Evolutionary conservation across 2,888 invertebrate genomes (phyloP).

Genomic region (Limnephilus lunatus): DNA sequence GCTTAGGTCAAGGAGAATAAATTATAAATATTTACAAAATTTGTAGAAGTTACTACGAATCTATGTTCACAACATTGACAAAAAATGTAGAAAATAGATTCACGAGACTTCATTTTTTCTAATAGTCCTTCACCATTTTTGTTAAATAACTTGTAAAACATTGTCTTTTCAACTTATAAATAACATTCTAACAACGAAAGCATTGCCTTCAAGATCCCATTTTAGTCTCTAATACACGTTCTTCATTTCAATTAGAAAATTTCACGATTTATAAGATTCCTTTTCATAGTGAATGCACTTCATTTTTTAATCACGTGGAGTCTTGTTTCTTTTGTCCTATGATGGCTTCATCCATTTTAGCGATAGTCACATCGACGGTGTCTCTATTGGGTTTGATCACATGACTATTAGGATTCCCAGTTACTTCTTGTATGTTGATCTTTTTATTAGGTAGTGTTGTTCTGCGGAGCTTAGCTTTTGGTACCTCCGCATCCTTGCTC

Average conservation of each 20-base stretch:
- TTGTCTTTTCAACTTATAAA: background rate
- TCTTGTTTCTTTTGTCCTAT: conserved; percentile 68
- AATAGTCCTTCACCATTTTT: conserved; percentile 11
- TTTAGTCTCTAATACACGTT: background rate
- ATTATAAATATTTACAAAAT: conserved; percentile 17
- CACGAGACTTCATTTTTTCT: conserved; percentile 4
- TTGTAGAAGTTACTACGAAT: background rate
- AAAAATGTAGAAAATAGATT: conserved; percentile 8
- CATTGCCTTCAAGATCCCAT: background rate
- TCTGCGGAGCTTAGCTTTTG: background rate
- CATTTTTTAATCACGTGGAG: conserved; percentile 45
- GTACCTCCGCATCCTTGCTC: conserved; percentile 27
- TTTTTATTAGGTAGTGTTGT: background rate
- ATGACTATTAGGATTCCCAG: background rate
- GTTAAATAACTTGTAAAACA: background rate
- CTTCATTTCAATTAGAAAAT: background rate
- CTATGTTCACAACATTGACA: background rate
- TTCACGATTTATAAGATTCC: background rate
- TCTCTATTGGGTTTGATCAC: conserved; percentile 19
- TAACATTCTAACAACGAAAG: background rate
- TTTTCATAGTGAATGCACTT: background rate
- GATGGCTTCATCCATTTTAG: conserved; percentile 73
- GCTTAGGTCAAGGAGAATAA: background rate
- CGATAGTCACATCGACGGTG: conserved; percentile 69
- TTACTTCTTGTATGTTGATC: conserved; percentile 8